Conservation (phyloP, 2,113 vertebrate genomes). For the Laticauda laticaudata region DNA sequence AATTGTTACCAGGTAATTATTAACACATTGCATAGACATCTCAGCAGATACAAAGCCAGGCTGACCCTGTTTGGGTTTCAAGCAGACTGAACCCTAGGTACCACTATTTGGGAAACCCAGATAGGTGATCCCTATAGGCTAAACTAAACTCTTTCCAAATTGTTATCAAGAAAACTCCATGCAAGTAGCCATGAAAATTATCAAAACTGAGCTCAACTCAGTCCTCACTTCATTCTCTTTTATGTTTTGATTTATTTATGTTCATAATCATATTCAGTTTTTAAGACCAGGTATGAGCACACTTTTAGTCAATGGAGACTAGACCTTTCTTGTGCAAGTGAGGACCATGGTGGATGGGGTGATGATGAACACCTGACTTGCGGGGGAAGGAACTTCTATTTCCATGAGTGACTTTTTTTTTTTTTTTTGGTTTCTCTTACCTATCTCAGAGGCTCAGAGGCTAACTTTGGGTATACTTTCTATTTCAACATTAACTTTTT, state of each 20-base stretch:
- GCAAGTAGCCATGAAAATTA: not conserved
- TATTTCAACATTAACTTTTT: not conserved
- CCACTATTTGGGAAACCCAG: not conserved
- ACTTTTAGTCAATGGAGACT: not conserved
- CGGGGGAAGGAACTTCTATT: not conserved
- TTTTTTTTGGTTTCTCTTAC: not conserved
- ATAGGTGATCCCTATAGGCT: not conserved
- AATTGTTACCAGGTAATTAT: not conserved
- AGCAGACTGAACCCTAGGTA: not conserved
- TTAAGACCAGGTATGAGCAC: not conserved
- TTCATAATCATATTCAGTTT: not conserved
- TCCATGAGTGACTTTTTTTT: not conserved
- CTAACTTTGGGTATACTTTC: not conserved
- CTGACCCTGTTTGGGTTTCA: not conserved
- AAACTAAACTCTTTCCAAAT: not conserved
- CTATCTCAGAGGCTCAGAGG: not conserved
- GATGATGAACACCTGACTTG: not conserved
- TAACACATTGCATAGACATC: not conserved
- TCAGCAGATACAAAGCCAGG: not conserved
- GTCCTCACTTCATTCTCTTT: not conserved
- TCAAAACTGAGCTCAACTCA: not conserved
- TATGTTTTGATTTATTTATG: not conserved
- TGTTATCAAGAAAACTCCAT: not conserved
- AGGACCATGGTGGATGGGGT: not conserved
- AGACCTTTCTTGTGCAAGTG: not conserved